Percentiles rank a stretch among this genome's conserved stretches.
Evolutionary conservation across 2,797 vertebrate genomes (phyloP).

Genomic region (Chrysolophus pictus): DNA sequence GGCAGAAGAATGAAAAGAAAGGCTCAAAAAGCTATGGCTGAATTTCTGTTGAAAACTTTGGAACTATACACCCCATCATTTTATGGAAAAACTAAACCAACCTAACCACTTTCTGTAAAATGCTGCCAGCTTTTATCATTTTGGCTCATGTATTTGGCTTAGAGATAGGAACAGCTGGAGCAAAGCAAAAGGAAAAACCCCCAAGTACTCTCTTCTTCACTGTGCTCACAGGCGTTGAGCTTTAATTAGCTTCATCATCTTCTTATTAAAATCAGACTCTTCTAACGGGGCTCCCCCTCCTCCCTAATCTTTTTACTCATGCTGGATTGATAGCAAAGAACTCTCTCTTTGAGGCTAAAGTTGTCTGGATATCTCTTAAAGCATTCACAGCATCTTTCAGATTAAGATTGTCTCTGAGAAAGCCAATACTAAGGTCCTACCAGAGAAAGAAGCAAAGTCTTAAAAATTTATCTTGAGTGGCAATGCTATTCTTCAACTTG

Average conservation of each 20-base stretch:
- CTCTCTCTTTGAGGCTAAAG: neutral
- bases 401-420: conserved; percentile 8
- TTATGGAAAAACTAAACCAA: conserved; percentile 3
- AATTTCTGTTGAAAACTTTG: conserved; percentile 36
- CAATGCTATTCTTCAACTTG: neutral
- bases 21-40: conserved; percentile 9
- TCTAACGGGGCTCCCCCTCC: neutral
- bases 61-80: conserved; percentile 1
- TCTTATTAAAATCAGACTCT: conserved; percentile 65
- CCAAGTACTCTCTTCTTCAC: conserved; percentile 23
- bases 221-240: conserved; percentile 23
- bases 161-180: conserved; percentile 68
- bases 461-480: neutral
- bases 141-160: conserved; percentile 64
- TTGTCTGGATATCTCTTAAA: conserved; percentile 16
- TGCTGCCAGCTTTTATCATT: conserved; percentile 27
- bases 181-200: conserved; percentile 58
- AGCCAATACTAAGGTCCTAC: neutral
- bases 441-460: neutral
- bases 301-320: conserved; percentile 1
- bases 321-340: neutral
- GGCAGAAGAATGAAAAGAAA: conserved; percentile 27
- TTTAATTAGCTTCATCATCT: conserved; percentile 75
- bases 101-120: conserved; percentile 35
- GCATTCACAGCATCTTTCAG: neutral